Evolutionary conservation across 2,113 vertebrate genomes (phyloP), one percentile per base, ranked within the genome.

Genomic region (Pelvicachromis taeniatus): DNA sequence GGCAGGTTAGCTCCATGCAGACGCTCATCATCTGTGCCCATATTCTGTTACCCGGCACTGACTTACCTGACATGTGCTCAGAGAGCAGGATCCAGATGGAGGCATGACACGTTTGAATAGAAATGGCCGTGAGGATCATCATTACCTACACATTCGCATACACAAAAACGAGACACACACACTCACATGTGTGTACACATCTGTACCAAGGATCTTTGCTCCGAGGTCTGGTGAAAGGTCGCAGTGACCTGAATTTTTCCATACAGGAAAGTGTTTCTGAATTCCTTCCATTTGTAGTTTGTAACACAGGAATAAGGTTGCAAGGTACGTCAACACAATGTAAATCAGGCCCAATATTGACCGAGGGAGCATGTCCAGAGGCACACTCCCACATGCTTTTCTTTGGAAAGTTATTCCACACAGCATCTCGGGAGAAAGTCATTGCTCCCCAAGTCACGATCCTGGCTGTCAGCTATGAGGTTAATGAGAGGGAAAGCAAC

Each of bases 21-120:
- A 84, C 85, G 88, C 89, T 84, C 89, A 77, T 94, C 93, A 89
- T 95, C 94, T 95, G 95, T 68, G 80, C 90, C 89, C 89, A 88
- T 95, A 94, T 95, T 94, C 84, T 89, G 91, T 95, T 94, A 94
- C 93, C 77, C 85, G 7, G 65, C 17, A 1, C 73, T 50, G 87
- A 85, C 84, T 91, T 84, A 90, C 89, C 92, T 94, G 92, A 88
- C 93, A 91, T 91, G 92, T 93, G 94, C 63, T 91, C 90, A 80
- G 77, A 53, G 70, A 78, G 83, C 88, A 87, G 85, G 85, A 85
- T 90, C 90, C 92, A 94, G 93, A 95, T 94, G 91, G 93, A 91
- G 68, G n/a, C 77, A 58, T 42, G 45, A 80, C 75, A 83, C 35
- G 7, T 77, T 78, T 91, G 89, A 91, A 93, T 92, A 86, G 81